These are phyloP conservation scores for Thera obeliscata DNA, from an alignment of 2,888 invertebrate species.

Conservation along the genomic window DNA sequence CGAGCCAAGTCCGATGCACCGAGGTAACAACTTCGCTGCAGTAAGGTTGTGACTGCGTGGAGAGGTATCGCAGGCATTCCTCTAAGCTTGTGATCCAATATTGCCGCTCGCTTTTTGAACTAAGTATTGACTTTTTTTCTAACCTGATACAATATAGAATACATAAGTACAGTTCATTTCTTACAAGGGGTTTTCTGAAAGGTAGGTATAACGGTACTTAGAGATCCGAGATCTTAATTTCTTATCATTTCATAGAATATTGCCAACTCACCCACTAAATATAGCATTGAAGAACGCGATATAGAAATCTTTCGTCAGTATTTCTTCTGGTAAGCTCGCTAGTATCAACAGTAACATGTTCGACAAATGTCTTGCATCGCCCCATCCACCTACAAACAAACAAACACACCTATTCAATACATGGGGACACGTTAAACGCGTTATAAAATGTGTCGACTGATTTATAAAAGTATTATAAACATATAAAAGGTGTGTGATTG, in stretches of 20 bases:
- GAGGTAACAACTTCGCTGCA: slow-evolving; percentile 51
- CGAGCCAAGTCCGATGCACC: slow-evolving; percentile 64
- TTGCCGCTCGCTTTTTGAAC: slow-evolving; percentile 87
- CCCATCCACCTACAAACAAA: slow-evolving; percentile 86
- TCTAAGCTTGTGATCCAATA: slow-evolving; percentile 87
- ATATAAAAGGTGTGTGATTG: no score
- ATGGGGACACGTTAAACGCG: not conserved
- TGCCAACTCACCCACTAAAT: slow-evolving; percentile 84
- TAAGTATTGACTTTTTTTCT: slow-evolving; percentile 82
- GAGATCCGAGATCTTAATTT: not conserved
- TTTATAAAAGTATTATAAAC: no score
- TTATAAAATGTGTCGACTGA: no score
- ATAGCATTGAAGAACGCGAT: slow-evolving; percentile 88
- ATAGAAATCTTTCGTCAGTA: slow-evolving; percentile 84
- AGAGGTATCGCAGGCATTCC: slow-evolving; percentile 87
- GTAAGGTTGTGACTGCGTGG: slow-evolving; percentile 50
- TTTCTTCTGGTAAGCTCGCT: slow-evolving; percentile 86
- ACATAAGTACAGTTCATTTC: no score
- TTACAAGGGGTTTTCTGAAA: no score
- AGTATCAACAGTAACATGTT: slow-evolving; percentile 91
- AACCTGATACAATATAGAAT: slow-evolving; percentile 73
- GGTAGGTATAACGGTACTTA: not conserved
- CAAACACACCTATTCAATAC: not conserved
- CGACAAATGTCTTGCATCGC: slow-evolving; percentile 89
- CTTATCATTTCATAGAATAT: not conserved